Evolutionary conservation across 2,113 vertebrate genomes (phyloP).

Genomic region (Gobiocypris rarus): DNA sequence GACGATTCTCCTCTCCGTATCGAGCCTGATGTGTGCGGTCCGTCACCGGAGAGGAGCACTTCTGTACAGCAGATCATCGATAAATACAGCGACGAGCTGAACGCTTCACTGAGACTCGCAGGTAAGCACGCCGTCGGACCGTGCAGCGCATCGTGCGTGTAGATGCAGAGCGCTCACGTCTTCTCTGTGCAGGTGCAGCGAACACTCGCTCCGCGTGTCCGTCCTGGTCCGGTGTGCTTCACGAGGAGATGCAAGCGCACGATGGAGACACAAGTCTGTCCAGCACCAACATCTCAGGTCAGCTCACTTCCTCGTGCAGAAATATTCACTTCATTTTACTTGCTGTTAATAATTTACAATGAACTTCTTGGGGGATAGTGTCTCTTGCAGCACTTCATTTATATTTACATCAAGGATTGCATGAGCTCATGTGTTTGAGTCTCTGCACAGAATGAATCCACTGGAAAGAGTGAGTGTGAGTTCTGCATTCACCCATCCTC

Average conservation of each 20-base stretch:
- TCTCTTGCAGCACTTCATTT: too few species aligned
- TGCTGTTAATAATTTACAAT: too few species aligned
- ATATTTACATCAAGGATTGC: too few species aligned
- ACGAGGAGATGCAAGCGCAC: background rate
- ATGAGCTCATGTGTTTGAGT: too few species aligned
- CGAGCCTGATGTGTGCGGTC: accelerated
- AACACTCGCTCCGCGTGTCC: constrained; percentile 61
- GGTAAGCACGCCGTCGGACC: constrained; percentile 67
- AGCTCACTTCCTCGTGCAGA: too few species aligned
- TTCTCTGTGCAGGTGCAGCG: constrained; percentile 58
- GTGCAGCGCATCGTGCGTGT: background rate
- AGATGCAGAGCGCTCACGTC: background rate
- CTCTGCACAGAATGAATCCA: too few species aligned
- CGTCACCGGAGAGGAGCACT: constrained; percentile 54
- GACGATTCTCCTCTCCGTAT: constrained; percentile 61
- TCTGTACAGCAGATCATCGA: constrained; percentile 70
- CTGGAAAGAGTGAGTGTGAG: too few species aligned
- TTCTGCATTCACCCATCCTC: too few species aligned
- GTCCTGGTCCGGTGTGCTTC: constrained; percentile 41
- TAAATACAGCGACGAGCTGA: constrained; percentile 70
- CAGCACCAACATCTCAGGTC: too few species aligned
- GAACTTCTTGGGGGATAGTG: too few species aligned
- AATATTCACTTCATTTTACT: background rate
- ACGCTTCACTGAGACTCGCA: constrained; percentile 63
- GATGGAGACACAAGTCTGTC: background rate